A percentile compares a stretch with the other conserved stretches of the same genome.
Evolutionary conservation across 2,113 vertebrate species (phyloP).

Genomic region (Pelvicachromis taeniatus): DNA sequence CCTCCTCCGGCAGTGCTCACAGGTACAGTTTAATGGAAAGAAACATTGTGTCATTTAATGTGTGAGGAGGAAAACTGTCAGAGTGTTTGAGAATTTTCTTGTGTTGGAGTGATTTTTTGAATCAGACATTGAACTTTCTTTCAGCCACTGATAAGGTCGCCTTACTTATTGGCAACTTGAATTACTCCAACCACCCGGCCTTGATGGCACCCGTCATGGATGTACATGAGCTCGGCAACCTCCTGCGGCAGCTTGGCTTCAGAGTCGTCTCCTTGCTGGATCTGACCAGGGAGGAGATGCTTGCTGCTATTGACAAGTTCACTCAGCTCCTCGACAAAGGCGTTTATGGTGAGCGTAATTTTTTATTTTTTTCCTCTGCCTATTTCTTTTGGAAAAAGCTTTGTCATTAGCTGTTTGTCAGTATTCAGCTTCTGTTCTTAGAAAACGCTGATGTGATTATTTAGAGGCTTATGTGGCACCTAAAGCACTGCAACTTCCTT

Average conservation of each 20-base stretch:
- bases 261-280: conserved; percentile 85
- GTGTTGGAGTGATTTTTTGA: neutral
- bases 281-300: conserved; percentile 81
- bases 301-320: conserved; percentile 72
- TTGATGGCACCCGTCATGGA: conserved; percentile 81
- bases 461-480: neutral
- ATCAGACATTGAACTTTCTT: conserved; percentile 3
- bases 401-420: neutral
- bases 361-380: neutral
- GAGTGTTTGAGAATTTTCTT: neutral
- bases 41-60: neutral
- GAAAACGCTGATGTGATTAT: neutral
- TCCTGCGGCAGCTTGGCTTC: conserved; percentile 79
- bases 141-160: conserved; percentile 85
- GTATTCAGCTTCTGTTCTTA: neutral
- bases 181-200: conserved; percentile 77
- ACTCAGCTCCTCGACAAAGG: conserved; percentile 80
- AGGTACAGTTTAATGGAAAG: conserved; percentile 51
- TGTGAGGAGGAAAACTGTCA: neutral
- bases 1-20: conserved; percentile 21
- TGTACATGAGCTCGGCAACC: conserved; percentile 79
- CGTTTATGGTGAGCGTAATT: conserved; percentile 79
- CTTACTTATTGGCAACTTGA: conserved; percentile 83
- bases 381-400: neutral
- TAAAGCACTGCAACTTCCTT: neutral